Evolutionary conservation across 2,113 vertebrate genomes (phyloP).

Genomic region (Phalacrocorax carbo): DNA sequence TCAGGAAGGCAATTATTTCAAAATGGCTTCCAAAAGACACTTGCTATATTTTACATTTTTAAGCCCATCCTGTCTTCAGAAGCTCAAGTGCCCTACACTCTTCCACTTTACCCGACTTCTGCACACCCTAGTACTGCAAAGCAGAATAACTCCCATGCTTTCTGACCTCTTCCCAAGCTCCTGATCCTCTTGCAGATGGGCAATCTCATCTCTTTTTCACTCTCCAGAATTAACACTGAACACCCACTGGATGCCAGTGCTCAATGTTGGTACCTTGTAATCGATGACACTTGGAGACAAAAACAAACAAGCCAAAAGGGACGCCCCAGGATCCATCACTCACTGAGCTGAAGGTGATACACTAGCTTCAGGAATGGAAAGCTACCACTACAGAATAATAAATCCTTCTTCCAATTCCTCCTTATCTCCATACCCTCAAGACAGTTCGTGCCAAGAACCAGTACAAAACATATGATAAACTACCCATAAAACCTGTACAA

Average conservation of each 20-base stretch:
- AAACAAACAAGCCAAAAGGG: constrained; percentile 41
- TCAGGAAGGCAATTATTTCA: not conserved
- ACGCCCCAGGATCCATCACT: not conserved
- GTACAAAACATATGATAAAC: not conserved
- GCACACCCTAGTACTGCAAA: not conserved
- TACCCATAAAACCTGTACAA: not conserved
- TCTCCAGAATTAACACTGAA: constrained; percentile 56
- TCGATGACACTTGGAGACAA: constrained; percentile 1
- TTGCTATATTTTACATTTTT: not conserved
- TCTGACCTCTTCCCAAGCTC: not conserved
- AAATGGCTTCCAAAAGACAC: not conserved
- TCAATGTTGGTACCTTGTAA: constrained; percentile 35
- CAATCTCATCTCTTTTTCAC: not conserved
- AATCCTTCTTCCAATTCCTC: not conserved
- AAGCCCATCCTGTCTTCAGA: not conserved
- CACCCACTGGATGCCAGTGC: not conserved
- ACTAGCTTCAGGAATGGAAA: constrained; percentile 45
- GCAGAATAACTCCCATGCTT: not conserved
- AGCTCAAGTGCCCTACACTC: not conserved
- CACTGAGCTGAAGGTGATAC: not conserved
- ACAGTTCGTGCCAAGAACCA: not conserved
- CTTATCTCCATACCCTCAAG: not conserved
- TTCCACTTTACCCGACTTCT: not conserved
- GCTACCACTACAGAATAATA: constrained; percentile 4
- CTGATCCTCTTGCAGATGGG: not conserved